A percentile compares a stretch with the other conserved stretches of the same genome.
Conservation (phyloP, 2,888 invertebrate genomes). For the Sepioteuthis lessoniana region DNA sequence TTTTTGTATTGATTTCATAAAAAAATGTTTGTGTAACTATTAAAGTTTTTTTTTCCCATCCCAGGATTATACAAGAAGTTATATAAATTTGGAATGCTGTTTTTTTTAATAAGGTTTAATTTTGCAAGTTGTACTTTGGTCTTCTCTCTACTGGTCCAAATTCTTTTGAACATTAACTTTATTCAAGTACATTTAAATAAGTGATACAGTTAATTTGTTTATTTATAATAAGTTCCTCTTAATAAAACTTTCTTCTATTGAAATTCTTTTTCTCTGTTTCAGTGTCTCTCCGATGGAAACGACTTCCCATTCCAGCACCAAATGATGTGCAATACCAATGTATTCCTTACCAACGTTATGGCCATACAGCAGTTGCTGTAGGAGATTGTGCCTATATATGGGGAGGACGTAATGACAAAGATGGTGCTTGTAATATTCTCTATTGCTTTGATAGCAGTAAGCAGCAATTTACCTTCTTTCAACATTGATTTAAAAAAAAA, state of each 20-base stretch:
- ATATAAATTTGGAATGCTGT: no score
- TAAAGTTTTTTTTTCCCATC: no score
- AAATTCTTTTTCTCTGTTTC: conserved; percentile 51
- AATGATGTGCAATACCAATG: conserved; percentile 77
- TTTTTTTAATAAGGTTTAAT: neutral
- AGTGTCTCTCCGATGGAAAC: conserved; percentile 77
- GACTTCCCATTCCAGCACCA: conserved; percentile 76
- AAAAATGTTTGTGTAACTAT: no score
- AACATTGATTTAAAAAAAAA: no score
- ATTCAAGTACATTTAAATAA: no score
- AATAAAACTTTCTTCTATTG: neutral
- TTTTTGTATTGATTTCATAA: no score
- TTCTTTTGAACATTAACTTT: no score
- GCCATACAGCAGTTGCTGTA: conserved; percentile 90
- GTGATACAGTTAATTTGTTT: no score
- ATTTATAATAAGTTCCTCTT: neutral
- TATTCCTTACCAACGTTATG: conserved; percentile 84
- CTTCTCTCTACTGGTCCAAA: no score
- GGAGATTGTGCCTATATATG: conserved; percentile 86
- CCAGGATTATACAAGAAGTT: no score
- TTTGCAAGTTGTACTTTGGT: neutral
- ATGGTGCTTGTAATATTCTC: conserved; percentile 85
- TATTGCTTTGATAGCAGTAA: conserved; percentile 86
- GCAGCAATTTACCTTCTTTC: conserved; percentile 51
- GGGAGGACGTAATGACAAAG: conserved; percentile 91